These are phyloP conservation scores for Metridium senile DNA, from an alignment of 92 coral and sea anemone genomes.

Conservation along the genomic window DNA sequence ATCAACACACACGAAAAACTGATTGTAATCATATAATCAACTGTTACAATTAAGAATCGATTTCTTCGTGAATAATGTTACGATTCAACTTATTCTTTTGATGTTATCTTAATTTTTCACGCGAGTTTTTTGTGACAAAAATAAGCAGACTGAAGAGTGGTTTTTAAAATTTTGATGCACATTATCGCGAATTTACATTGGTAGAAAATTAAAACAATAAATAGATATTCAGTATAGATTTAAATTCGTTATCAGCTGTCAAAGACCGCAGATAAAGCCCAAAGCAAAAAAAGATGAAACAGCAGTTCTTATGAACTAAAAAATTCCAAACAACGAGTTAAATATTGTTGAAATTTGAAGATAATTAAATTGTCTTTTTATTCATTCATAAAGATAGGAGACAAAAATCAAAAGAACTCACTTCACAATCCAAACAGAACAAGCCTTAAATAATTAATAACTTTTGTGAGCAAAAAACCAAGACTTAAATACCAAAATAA, in stretches of 20 bases:
- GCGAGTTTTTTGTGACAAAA: no score
- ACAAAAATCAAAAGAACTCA: conserved; percentile 20
- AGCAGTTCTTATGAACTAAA: background rate
- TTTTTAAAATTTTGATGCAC: background rate
- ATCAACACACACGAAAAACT: no score
- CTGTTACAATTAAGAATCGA: no score
- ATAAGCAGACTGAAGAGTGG: background rate
- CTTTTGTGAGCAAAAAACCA: conserved; percentile 31
- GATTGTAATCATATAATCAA: no score
- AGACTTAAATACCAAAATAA: conserved; percentile 2
- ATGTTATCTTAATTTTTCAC: no score
- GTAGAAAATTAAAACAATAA: no score
- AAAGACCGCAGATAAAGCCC: conserved; percentile 11
- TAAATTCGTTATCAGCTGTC: conserved; percentile 6
- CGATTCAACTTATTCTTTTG: no score
- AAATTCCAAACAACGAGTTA: background rate
- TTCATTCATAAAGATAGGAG: background rate
- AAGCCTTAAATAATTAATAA: conserved; percentile 19
- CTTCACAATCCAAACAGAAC: conserved; percentile 8
- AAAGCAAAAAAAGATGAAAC: background rate
- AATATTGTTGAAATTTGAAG: no score
- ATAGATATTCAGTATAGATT: background rate
- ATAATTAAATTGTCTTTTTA: no score
- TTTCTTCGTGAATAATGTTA: no score
- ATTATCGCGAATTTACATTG: background rate